These are phyloP conservation scores for Mnemiopsis leidyi DNA, from an alignment of 37 sponge, comb jelly and placozoan genomes.

Conservation along the genomic window DNA sequence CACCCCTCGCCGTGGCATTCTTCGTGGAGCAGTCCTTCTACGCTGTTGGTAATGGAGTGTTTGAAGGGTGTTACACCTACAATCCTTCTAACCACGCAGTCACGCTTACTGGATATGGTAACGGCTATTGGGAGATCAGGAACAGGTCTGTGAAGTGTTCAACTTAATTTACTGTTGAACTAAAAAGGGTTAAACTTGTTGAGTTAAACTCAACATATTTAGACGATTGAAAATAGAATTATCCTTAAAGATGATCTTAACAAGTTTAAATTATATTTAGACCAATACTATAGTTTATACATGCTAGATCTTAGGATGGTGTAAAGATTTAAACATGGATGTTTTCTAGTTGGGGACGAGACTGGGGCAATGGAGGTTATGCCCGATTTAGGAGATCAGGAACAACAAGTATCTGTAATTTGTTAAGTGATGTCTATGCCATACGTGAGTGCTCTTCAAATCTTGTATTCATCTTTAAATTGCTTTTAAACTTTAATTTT, in stretches of 20 bases:
- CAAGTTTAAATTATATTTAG: too few species aligned
- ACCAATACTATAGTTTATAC: too few species aligned
- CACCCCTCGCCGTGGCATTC: conserved; percentile 53
- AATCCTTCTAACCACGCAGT: conserved; percentile 36
- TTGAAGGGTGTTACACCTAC: not conserved
- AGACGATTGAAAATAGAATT: too few species aligned
- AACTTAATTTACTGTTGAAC: not conserved
- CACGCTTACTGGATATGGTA: conserved; percentile 29
- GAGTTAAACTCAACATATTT: too few species aligned
- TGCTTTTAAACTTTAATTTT: too few species aligned
- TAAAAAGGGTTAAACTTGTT: too few species aligned
- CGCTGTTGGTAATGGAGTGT: not conserved
- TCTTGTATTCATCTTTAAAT: too few species aligned
- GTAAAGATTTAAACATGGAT: too few species aligned
- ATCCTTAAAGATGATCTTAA: too few species aligned
- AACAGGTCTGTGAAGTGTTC: not conserved
- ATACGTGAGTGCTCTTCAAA: conserved; percentile 3
- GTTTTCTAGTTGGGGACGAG: conserved; percentile 62
- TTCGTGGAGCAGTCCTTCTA: conserved; percentile 19
- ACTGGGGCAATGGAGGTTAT: conserved; percentile 39
- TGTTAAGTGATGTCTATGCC: not conserved
- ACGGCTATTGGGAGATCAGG: conserved; percentile 59
- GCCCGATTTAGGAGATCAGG: conserved; percentile 6
- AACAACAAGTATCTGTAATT: not conserved
- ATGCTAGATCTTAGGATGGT: too few species aligned